Percentiles rank a stretch among this genome's conserved stretches.
Evolutionary conservation across 1,140 invertebrate genomes (phyloP).

Genomic region (Achatina immaculata): DNA sequence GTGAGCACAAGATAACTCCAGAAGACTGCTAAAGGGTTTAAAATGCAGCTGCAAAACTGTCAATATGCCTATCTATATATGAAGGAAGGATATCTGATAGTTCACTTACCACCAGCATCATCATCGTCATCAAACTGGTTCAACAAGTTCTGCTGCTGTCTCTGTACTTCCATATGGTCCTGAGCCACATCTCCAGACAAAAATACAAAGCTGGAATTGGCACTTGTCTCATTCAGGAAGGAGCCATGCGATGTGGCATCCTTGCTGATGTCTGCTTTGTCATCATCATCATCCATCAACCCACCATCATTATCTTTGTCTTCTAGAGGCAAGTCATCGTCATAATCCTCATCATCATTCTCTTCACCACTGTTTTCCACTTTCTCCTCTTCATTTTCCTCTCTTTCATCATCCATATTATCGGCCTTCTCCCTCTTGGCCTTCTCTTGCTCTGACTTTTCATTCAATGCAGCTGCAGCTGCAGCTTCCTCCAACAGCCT

Average conservation of each 20-base stretch:
- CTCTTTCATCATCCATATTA: conserved; percentile 13
- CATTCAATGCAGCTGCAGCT: background rate
- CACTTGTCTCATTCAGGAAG: conserved; percentile 2
- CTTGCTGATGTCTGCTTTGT: background rate
- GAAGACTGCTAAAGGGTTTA: too few relatives aligned
- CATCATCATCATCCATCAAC: conserved; percentile 21
- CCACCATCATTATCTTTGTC: conserved; percentile 24
- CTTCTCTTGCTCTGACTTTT: background rate
- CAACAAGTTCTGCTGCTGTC: background rate
- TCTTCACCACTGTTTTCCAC: conserved; percentile 6
- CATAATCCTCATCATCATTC: conserved; percentile 23
- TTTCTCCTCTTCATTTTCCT: conserved; percentile 9
- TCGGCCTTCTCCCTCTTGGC: background rate
- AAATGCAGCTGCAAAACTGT: too few relatives aligned
- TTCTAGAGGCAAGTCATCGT: conserved; percentile 7
- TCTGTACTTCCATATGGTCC: background rate
- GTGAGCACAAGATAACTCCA: too few relatives aligned
- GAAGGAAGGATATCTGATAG: too few relatives aligned
- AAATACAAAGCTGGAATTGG: conserved; percentile 8
- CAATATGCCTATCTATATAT: too few relatives aligned
- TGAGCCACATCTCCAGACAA: conserved; percentile 1
- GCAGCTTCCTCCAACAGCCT: conserved; percentile 22
- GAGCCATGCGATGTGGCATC: background rate
- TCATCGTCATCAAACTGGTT: background rate
- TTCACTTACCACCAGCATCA: background rate